Evolutionary conservation across 2,888 invertebrate species (phyloP), one percentile per base, ranked within the genome.

Genomic region (Ochropacha duplaris): DNA sequence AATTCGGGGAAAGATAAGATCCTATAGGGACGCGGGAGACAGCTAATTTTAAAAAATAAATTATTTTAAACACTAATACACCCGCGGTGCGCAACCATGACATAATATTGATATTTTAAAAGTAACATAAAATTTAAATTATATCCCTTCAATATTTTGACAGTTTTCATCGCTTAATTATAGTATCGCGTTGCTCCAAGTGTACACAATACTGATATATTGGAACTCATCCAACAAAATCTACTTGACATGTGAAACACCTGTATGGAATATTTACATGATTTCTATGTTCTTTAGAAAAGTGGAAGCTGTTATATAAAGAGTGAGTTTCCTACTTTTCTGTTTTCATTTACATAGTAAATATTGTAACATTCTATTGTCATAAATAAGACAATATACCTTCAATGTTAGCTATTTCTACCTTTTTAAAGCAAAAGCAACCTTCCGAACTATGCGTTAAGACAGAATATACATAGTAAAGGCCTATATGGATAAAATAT

Each of bases 211-310:
- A 1, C 50, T 14, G 6, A 26, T 9, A 22, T 26, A 26, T 50
- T 50, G 50, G 50, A 50, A n/a, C 9, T n/a, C 14, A 28, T 26
- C 50, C 50, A 50, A 50, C 50, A 50, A 26, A 50, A 26, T 50
- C 26, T 26, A 6, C 28, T 26, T 50, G 0, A 26, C 50, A 50
- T 50, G 50, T 50, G 28, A 49, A 52, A 52, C 50, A 50, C 22
- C 26, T 49, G 49, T 55, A 55, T 24, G 50, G 16, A 22, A 12
- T 28, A 49, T 56, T 56, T 56, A 56, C 50, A 56, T 19, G 14
- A 56, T 44, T 50, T 56, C 34, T 50, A 56, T 24, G 26, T 22
- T 22, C 50, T 50, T 24, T 51, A 49, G 55, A 44, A 44, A 24
- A 31, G 31, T 31, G 31, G 31, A 31, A 28, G 50, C 28, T 28